Percentiles rank a stretch among this genome's conserved stretches.
Conservation (phyloP, 2,113 vertebrate species). For the Dolichotis patagonum region DNA sequence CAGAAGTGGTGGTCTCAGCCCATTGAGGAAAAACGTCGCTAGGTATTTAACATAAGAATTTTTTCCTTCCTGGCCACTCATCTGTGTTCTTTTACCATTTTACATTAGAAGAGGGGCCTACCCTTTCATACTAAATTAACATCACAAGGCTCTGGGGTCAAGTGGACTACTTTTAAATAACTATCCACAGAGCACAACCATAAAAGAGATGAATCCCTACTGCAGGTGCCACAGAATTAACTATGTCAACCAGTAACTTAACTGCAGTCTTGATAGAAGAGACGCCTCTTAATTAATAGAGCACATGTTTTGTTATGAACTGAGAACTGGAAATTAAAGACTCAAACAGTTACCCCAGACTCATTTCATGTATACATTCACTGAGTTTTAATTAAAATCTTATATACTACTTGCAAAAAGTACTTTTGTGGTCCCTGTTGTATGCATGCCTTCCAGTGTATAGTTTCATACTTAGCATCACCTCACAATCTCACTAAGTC, state of each 20-base stretch:
- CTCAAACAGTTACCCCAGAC: background rate
- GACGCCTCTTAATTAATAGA: constrained; percentile 6
- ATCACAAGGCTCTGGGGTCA: constrained; percentile 15
- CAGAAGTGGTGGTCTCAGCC: background rate
- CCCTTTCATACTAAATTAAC: background rate
- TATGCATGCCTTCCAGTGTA: background rate
- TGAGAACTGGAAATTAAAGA: constrained; percentile 52
- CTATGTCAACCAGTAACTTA: background rate
- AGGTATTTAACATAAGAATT: background rate
- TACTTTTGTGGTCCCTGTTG: background rate
- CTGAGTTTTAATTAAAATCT: constrained; percentile 60
- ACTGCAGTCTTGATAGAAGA: constrained; percentile 45
- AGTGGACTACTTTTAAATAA: background rate
- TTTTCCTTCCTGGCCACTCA: background rate
- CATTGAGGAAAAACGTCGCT: background rate
- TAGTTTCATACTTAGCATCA: background rate
- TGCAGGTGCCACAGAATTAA: constrained; percentile 19
- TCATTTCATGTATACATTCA: constrained; percentile 2
- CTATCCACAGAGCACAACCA: background rate
- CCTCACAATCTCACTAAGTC: background rate
- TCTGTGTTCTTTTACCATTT: background rate
- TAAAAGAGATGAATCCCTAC: constrained; percentile 49
- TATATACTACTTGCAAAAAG: constrained; percentile 1
- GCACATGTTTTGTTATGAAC: constrained; percentile 51
- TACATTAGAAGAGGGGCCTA: background rate